Conservation (phyloP, 2,797 vertebrate genomes). For the Alectoris magna region DNA sequence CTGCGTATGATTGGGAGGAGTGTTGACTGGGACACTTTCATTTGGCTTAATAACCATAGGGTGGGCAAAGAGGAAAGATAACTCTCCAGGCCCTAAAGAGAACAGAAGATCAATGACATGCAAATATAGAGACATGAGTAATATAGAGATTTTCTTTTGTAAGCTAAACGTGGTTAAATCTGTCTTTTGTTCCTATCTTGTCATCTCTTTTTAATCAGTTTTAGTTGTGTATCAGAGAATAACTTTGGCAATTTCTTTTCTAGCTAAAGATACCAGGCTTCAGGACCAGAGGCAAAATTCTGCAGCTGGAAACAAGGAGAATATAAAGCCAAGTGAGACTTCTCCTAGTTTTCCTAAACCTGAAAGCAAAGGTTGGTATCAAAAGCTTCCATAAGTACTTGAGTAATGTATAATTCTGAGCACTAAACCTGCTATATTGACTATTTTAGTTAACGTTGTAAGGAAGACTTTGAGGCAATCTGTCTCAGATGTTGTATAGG, state of each 20-base stretch:
- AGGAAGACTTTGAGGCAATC: background rate
- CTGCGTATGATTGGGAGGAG: background rate
- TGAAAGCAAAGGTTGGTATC: conserved; percentile 91
- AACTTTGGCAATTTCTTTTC: conserved; percentile 48
- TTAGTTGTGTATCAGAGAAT: background rate
- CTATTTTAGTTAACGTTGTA: background rate
- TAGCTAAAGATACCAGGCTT: conserved; percentile 95
- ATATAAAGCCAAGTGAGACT: conserved; percentile 89
- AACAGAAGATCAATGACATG: background rate
- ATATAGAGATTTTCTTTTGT: background rate
- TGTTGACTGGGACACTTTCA: background rate
- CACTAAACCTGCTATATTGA: background rate
- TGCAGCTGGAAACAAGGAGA: conserved; percentile 92
- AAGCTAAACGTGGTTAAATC: background rate
- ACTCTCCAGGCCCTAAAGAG: background rate
- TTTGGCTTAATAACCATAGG: background rate
- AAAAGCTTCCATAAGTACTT: background rate
- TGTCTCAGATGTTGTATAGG: background rate
- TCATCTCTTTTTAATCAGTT: background rate
- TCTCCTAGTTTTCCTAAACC: conserved; percentile 89
- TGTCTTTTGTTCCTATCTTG: background rate
- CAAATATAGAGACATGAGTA: background rate
- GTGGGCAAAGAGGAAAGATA: background rate
- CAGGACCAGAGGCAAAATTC: conserved; percentile 95
- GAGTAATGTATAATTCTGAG: background rate